Evolutionary conservation across 2,888 invertebrate genomes (phyloP).

Genomic region (Pristionchus exspectatus): DNA sequence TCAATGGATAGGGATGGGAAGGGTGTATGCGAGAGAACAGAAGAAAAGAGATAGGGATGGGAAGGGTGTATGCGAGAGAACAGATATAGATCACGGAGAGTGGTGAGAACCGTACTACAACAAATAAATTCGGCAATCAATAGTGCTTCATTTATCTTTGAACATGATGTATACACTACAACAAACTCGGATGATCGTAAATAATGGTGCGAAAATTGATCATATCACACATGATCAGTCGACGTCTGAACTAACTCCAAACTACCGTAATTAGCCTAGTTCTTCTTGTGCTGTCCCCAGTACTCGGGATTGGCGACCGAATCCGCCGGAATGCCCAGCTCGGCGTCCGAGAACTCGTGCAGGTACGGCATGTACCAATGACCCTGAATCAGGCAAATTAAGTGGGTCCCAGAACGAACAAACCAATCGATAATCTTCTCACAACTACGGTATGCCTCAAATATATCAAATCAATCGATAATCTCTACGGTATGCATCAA

Average conservation of each 20-base stretch:
- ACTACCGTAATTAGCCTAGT: slow-evolving; percentile 50
- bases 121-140: too few species aligned
- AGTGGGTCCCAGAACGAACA: too few species aligned
- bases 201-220: neutral
- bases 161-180: slow-evolving; percentile 49
- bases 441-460: too few species aligned
- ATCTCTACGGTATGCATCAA: too few species aligned
- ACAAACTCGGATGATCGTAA: neutral
- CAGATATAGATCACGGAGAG: too few species aligned
- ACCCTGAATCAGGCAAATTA: slow-evolving; percentile 64
- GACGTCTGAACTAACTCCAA: neutral
- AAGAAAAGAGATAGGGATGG: too few species aligned
- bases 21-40: too few species aligned
- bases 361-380: slow-evolving; percentile 78
- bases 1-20: too few species aligned
- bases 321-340: slow-evolving; percentile 78
- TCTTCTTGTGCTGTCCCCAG: slow-evolving; percentile 76
- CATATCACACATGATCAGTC: neutral
- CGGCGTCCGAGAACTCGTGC: slow-evolving; percentile 77
- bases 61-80: too few species aligned
- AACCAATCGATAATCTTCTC: too few species aligned
- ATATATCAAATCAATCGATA: too few species aligned
- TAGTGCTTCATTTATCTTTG: slow-evolving; percentile 24
- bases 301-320: slow-evolving; percentile 77
- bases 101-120: too few species aligned